Percentiles rank a stretch among this genome's conserved stretches.
Evolutionary conservation across 2,113 vertebrate genomes (phyloP).

Genomic region (Brachionichthys hirsutus): DNA sequence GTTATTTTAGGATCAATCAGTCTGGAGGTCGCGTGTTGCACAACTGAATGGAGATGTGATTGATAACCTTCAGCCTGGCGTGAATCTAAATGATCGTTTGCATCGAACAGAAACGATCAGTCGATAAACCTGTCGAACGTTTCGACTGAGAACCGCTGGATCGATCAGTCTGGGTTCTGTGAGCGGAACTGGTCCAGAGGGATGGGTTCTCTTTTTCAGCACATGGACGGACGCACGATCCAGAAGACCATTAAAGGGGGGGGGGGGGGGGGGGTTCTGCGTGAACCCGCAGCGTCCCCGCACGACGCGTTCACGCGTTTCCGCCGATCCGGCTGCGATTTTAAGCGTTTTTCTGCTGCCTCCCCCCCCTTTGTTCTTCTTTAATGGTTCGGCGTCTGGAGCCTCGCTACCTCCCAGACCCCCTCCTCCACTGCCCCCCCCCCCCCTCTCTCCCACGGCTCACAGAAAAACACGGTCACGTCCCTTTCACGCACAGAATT

Average conservation of each 20-base stretch:
- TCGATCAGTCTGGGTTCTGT: neutral
- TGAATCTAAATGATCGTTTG: neutral
- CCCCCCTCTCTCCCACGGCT: slow-evolving; percentile 12
- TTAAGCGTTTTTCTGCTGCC: slow-evolving; percentile 30
- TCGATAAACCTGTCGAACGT: neutral
- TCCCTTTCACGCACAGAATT: slow-evolving; percentile 16
- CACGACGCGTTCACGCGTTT: neutral
- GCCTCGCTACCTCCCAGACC: slow-evolving; percentile 38
- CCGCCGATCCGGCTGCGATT: neutral
- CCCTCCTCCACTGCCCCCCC: slow-evolving; percentile 9
- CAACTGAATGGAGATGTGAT: neutral
- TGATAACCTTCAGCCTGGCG: slow-evolving; percentile 12
- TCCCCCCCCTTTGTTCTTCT: slow-evolving; percentile 66
- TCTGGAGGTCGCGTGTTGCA: neutral
- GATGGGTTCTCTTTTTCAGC: slow-evolving; percentile 2
- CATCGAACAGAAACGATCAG: neutral
- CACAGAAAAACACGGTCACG: neutral
- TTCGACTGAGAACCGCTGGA: neutral
- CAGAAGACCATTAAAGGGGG: neutral
- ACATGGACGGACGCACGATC: slow-evolving; percentile 21
- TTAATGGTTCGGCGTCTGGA: slow-evolving; percentile 72
- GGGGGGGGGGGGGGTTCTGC: accelerated
- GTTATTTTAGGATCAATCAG: neutral
- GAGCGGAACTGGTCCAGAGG: neutral
- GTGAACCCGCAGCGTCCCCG: neutral